Conservation (phyloP, 2,113 vertebrate genomes). For the Brachyistius frenatus region DNA sequence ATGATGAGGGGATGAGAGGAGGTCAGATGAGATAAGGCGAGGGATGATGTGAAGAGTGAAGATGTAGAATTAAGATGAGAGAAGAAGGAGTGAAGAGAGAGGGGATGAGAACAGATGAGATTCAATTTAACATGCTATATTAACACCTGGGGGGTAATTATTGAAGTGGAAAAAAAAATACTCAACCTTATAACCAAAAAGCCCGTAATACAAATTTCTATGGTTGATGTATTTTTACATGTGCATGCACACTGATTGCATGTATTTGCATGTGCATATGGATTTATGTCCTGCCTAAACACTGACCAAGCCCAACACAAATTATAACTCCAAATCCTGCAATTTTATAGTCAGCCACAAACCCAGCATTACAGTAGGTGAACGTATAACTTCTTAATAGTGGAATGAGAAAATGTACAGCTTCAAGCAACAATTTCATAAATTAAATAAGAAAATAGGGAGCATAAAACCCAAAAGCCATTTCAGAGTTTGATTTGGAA, state of each 20-base stretch:
- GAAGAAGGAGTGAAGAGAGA: background rate
- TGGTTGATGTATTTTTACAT: background rate
- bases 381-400: constrained; percentile 23
- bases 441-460: constrained; percentile 40
- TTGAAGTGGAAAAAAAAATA: background rate
- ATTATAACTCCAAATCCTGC: constrained; percentile 3
- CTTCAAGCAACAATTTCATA: constrained; percentile 33
- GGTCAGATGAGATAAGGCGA: background rate
- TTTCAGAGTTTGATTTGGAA: constrained; percentile 38
- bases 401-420: constrained; percentile 27
- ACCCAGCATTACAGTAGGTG: constrained; percentile 8
- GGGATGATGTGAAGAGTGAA: constrained; percentile 8
- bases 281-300: constrained; percentile 1
- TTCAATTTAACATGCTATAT: constrained; percentile 17
- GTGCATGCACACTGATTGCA: background rate
- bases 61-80: constrained; percentile 15
- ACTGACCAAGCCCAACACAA: background rate
- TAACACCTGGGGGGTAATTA: background rate
- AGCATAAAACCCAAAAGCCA: constrained; percentile 2
- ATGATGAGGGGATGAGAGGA: constrained; percentile 17
- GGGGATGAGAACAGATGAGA: constrained; percentile 9
- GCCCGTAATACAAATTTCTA: background rate
- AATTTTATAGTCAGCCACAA: constrained; percentile 16
- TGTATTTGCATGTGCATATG: background rate
- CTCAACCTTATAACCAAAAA: background rate